These are phyloP conservation scores for Euphysa ruthae DNA, from an alignment of 30 jellyfish, hydroid and myxozoan genomes.

Conservation along the genomic window DNA sequence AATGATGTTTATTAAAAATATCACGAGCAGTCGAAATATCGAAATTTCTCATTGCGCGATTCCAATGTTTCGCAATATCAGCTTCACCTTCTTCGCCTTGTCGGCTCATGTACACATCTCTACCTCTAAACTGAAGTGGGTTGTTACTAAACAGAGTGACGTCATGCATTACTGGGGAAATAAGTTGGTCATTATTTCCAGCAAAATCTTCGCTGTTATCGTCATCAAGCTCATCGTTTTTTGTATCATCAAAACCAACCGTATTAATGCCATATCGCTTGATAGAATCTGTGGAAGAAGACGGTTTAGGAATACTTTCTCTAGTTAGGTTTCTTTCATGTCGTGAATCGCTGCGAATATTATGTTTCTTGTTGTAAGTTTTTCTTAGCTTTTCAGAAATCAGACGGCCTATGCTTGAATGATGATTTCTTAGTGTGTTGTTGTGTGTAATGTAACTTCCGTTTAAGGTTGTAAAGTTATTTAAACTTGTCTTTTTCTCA, in stretches of 20 bases:
- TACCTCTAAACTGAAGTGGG: constrained; percentile 6
- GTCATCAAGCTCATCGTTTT: not conserved
- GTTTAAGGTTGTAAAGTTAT: no score
- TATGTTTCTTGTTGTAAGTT: no score
- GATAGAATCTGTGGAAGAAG: not conserved
- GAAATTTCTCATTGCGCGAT: not conserved
- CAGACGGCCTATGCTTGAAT: no score
- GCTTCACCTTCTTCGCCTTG: constrained; percentile 8
- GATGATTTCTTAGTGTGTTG: no score
- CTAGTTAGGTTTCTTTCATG: no score
- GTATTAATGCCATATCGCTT: not conserved
- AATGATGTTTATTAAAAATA: not conserved
- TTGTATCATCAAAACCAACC: not conserved
- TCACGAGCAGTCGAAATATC: not conserved
- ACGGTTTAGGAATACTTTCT: no score
- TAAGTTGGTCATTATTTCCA: not conserved
- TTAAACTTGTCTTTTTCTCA: no score
- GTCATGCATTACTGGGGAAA: constrained; percentile 12
- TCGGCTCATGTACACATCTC: constrained; percentile 3
- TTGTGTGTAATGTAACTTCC: no score
- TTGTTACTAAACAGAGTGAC: constrained; percentile 7
- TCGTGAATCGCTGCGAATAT: no score
- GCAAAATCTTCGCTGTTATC: not conserved
- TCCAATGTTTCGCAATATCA: constrained; percentile 9
- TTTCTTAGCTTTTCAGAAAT: no score